phyloP scores from a whole-genome alignment of 2,113 vertebrate genomes.

The Tinamus guttatus region DNA sequence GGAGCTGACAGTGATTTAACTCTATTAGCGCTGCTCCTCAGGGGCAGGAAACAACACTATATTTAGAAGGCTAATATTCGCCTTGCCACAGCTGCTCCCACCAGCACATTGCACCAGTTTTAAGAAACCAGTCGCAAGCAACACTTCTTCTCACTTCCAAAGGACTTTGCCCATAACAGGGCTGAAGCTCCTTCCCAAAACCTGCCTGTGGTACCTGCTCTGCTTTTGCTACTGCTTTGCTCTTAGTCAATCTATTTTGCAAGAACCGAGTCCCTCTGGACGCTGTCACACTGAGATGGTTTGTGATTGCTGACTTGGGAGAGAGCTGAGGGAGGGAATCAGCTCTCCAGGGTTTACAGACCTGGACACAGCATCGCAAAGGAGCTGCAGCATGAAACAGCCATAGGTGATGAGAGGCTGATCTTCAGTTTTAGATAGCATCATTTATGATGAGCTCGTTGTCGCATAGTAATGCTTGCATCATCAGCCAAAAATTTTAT shows the following conservation, averaged over 20 bases:
- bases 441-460: not conserved
- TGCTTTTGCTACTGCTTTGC: not conserved
- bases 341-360: not conserved
- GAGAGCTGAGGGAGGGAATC: not conserved
- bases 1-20: not conserved
- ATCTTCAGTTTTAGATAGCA: not conserved
- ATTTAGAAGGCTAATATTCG: not conserved
- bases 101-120: fast-evolving
- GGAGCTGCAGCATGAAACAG: not conserved
- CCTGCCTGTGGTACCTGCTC: not conserved
- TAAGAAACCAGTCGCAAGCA: not conserved
- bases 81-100: not conserved
- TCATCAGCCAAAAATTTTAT: not conserved
- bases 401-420: not conserved
- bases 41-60: not conserved
- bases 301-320: not conserved
- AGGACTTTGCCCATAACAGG: not conserved
- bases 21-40: not conserved
- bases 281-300: not conserved
- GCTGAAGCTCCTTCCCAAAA: not conserved
- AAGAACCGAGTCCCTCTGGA: not conserved
- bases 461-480: no score
- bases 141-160: not conserved
- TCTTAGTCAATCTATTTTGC: not conserved
- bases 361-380: not conserved